Evolutionary conservation across 2,888 invertebrate species (phyloP), one percentile per base, ranked within the genome.

Genomic region (Clunio marinus): DNA sequence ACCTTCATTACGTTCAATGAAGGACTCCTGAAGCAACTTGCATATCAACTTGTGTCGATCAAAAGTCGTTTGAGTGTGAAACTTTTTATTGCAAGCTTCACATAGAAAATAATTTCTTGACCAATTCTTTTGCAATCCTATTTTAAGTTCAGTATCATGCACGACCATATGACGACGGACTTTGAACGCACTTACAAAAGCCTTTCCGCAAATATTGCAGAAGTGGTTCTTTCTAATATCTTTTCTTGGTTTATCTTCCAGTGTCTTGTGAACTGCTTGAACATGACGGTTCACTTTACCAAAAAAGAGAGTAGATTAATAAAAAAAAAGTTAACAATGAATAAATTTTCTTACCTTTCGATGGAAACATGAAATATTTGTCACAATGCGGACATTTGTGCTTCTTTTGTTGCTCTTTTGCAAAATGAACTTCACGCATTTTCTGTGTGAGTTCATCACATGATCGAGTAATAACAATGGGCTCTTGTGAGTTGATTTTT

Each of bases 121-220:
- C 66, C 66, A 66, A n/a, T 66, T 66, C 32, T 66, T 66, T 28
- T 66, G 66, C 1, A 66, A 13, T 2, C 66, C 66, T n/a, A 28
- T 66, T 35, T 66, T 66, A 7, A 66, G 66, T 22, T 66, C 66
- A 8, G 66, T 66, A 32, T 66, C 66, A 20, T 66, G 66, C 13
- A 66, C 66, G 15, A 55, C 24, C 51, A 66, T 55, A 17, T 66
- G 66, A 7, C 66, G 45, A 5, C 66, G 45, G 3, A 66, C 66
- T 46, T 66, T 66, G 25, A 66, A 66, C 46, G 51, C 55, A 35
- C 55, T 55, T 1, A 66, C 55, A 17, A 66, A 66, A n/a, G 66
- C 66, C 8, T 66, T 66, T 13, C 55, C 66, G n/a, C 66, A 66
- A 55, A 66, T 32, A 3, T 7, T 17, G 46, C 66, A 66, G 4